Evolutionary conservation across 2,113 vertebrate species (phyloP), one percentile per base, ranked within the genome.

Genomic region (Eulemur rufifrons): DNA sequence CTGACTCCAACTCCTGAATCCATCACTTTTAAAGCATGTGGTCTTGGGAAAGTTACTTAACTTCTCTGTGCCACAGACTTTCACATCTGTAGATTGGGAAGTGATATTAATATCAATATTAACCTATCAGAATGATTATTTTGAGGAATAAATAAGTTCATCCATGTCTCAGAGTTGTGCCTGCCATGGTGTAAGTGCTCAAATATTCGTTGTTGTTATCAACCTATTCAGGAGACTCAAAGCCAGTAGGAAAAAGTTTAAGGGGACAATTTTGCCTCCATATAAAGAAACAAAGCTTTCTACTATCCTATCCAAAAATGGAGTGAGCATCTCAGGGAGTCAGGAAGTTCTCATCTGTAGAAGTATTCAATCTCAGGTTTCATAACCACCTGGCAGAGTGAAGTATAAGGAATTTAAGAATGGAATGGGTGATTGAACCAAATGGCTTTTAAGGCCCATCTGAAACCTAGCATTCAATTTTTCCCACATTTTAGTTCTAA

Each of bases 401-500:
- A 95, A 4, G 25, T n/a, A 66, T 25, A 71, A 91, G 61, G 54
- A 73, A 82, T 45, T 50, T 61, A 71, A 91, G 78, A 77, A 73
- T 13, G 78, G 73, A 18, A 47, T 88, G 27, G 18, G 21, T 63
- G 37, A 52, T 54, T 73, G 20, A 93, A 86, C 4, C 68, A 74
- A 73, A 85, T 47, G 23, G 47, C 5, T 17, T 61, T 20, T 54
- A 94, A 29, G 73, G 7, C 34, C 17, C 13, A 39, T 50, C 20
- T 63, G 45, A 91, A 81, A 54, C 13, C 52, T 88, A 47, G 12
- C 2, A 61, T 91, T 86, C 25, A 37, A 18, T 37, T 81, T 85
- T 96, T 78, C n/a, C 74, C 50, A 93, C n/a, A 47, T 68, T 93
- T 95, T 39, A 81, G 21, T 86, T 86, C 25, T 78, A 73, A 94